These are phyloP conservation scores for Chaetorhynchus papuensis DNA, from an alignment of 2,113 vertebrate genomes.

Conservation along the genomic window DNA sequence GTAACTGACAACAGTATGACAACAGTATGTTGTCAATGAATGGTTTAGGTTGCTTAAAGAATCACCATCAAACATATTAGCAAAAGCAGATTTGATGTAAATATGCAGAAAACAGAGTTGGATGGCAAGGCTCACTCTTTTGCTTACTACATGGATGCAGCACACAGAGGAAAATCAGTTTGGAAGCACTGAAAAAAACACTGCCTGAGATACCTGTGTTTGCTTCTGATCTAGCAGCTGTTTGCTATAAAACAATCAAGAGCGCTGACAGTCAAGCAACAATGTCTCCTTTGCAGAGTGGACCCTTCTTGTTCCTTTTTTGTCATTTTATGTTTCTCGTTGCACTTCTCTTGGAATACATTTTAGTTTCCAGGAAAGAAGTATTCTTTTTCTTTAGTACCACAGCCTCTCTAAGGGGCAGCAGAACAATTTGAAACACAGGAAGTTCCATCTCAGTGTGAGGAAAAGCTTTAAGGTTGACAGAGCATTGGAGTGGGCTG, in stretches of 20 bases:
- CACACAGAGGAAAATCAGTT: background rate
- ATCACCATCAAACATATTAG: background rate
- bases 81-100: background rate
- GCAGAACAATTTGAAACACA: background rate
- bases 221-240: background rate
- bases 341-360: background rate
- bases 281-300: background rate
- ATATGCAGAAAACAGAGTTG: background rate
- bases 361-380: background rate
- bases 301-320: background rate
- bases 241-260: background rate
- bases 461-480: background rate
- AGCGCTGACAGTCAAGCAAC: background rate
- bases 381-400: background rate
- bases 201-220: background rate
- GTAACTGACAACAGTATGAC: too few relatives aligned
- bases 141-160: background rate
- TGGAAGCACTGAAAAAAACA: background rate
- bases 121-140: background rate
- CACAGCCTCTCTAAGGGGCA: background rate
- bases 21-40: background rate
- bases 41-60: background rate
- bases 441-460: background rate
- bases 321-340: background rate
- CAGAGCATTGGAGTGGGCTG: background rate